Evolutionary conservation across 2,888 invertebrate genomes (phyloP).

Genomic region (Marasmarcha lunaedactyla): DNA sequence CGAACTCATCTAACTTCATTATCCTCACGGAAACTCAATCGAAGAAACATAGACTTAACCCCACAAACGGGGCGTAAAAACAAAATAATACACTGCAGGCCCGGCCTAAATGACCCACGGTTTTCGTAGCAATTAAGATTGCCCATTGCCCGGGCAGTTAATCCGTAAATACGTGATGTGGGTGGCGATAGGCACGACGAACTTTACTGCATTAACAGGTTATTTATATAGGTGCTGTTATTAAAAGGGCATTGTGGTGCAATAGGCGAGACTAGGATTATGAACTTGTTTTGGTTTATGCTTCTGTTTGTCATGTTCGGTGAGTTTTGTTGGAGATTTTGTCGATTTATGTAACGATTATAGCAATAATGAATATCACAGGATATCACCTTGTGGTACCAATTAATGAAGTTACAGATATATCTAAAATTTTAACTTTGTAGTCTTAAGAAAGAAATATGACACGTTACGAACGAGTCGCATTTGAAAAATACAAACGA

Average conservation of each 20-base stretch:
- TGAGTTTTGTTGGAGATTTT: no score
- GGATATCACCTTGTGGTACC: no score
- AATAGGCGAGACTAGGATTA: no score
- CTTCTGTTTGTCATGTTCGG: no score
- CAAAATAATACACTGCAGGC: constrained; percentile 54
- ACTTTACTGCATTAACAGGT: constrained; percentile 19
- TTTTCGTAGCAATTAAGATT: constrained; percentile 57
- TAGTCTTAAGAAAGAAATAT: no score
- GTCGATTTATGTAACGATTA: no score
- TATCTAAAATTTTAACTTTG: no score
- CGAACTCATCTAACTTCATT: constrained; percentile 24
- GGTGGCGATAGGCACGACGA: constrained; percentile 59
- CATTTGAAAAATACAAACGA: no score
- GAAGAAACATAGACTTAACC: constrained; percentile 14
- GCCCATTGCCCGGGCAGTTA: constrained; percentile 59
- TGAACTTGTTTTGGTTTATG: no score
- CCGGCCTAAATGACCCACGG: constrained; percentile 46
- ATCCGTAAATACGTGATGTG: constrained; percentile 63
- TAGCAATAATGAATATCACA: no score
- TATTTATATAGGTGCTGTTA: constrained; percentile 25
- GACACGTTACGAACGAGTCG: no score
- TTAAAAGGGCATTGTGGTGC: constrained; percentile 17
- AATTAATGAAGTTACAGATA: no score
- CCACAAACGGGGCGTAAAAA: constrained; percentile 42
- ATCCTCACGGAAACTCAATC: constrained; percentile 28